Percentiles rank a stretch among this genome's conserved stretches.
These are phyloP conservation scores for Lagodon rhomboides DNA, from an alignment of 2,797 vertebrate species.

Conservation along the genomic window DNA sequence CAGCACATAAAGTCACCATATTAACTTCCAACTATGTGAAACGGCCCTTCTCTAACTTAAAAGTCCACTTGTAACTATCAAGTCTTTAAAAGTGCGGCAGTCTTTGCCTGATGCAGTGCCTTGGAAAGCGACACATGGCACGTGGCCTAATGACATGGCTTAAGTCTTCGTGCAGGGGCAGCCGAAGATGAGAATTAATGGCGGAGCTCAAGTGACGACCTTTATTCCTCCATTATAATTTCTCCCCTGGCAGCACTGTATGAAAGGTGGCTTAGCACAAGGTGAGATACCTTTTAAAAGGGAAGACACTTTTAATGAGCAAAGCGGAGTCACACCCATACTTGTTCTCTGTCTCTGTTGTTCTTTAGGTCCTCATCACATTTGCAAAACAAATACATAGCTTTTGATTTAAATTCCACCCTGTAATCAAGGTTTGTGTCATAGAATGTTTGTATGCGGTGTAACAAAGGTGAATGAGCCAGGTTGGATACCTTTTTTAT, in stretches of 20 bases:
- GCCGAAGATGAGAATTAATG: conserved; percentile 65
- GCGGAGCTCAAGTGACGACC: conserved; percentile 56
- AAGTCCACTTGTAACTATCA: conserved; percentile 43
- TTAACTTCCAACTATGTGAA: conserved; percentile 44
- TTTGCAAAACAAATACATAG: not conserved
- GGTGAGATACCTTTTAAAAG: conserved; percentile 48
- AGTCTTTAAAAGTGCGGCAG: conserved; percentile 44
- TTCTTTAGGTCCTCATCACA: conserved; percentile 6
- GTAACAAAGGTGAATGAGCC: no score
- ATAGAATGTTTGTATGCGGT: no score
- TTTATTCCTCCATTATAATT: conserved; percentile 66
- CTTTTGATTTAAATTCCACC: not conserved
- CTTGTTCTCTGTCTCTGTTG: not conserved
- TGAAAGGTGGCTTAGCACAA: conserved; percentile 50
- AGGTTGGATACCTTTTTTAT: no score
- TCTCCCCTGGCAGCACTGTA: conserved; percentile 59
- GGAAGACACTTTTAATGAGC: conserved; percentile 19
- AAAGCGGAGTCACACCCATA: conserved; percentile 1
- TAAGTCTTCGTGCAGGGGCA: conserved; percentile 44
- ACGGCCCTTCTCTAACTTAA: conserved; percentile 40
- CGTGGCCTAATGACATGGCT: conserved; percentile 42
- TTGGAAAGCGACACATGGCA: conserved; percentile 39
- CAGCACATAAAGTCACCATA: conserved; percentile 32
- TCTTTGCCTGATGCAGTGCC: conserved; percentile 21
- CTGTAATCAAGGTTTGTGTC: not conserved